A percentile compares a stretch with the other conserved stretches of the same genome.
phyloP scores from a whole-genome alignment of 2,797 vertebrate species.

The Poeciliopsis paucimaculata region DNA sequence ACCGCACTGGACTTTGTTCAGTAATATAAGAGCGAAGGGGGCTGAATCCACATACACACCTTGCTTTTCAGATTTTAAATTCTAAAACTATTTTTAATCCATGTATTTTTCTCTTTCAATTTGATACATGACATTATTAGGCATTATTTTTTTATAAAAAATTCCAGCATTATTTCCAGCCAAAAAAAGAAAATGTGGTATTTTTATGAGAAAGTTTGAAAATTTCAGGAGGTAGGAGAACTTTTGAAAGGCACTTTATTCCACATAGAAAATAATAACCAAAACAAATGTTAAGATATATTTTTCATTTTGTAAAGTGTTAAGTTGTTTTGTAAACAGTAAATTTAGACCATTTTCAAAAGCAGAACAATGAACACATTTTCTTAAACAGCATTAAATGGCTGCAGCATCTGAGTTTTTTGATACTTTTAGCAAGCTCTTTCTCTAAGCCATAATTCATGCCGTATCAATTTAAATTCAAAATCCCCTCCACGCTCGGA shows the following conservation, averaged over 20 bases:
- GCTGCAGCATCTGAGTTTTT: constrained; percentile 34
- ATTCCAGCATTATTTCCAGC: not conserved
- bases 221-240: not conserved
- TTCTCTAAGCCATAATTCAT: constrained; percentile 36
- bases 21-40: not conserved
- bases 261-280: not conserved
- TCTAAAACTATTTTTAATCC: not conserved
- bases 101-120: not conserved
- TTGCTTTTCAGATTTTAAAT: not conserved
- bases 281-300: constrained; percentile 10
- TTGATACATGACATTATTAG: not conserved
- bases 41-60: not conserved
- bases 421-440: constrained; percentile 49
- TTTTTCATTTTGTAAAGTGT: constrained; percentile 59
- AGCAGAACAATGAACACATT: constrained; percentile 50
- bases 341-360: constrained; percentile 46
- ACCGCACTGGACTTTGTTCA: not conserved
- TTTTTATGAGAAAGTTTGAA: not conserved
- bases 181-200: not conserved
- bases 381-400: constrained; percentile 29
- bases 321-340: constrained; percentile 50
- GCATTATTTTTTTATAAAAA: not conserved
- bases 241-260: not conserved
- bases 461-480: constrained; percentile 48
- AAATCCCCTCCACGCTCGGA: constrained; percentile 35